Percentiles rank a stretch among this genome's conserved stretches.
These are phyloP conservation scores for Mactra quadrangularis DNA, from an alignment of 1,140 invertebrate species.

Conservation along the genomic window DNA sequence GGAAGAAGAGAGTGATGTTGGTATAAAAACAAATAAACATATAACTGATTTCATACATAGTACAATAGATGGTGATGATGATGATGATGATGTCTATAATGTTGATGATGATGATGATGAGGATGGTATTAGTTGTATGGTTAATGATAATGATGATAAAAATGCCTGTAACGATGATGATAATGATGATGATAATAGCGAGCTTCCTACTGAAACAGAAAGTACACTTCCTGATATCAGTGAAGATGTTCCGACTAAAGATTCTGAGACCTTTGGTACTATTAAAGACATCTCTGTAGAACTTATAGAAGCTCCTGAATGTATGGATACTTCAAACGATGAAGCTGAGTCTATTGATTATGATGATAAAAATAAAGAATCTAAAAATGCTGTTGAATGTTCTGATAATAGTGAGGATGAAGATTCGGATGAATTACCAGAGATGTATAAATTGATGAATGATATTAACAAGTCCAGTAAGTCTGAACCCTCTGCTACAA, in stretches of 20 bases:
- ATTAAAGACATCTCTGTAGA: background rate
- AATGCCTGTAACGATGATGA: too few species aligned
- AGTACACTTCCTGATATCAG: too few species aligned
- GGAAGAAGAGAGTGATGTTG: slow-evolving; percentile 11
- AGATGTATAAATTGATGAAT: background rate
- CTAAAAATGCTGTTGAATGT: background rate
- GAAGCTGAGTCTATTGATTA: background rate
- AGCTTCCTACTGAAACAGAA: too few species aligned
- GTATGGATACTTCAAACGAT: background rate
- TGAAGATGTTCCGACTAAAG: background rate
- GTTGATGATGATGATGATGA: background rate
- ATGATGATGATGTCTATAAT: background rate
- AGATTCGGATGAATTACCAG: background rate
- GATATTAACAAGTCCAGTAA: too few species aligned
- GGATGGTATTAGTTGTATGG: background rate
- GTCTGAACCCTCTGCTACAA: too few species aligned
- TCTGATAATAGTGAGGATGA: background rate
- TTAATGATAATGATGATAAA: background rate
- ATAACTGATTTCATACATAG: slow-evolving; percentile 6
- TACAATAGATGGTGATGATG: too few species aligned
- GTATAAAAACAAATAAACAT: background rate
- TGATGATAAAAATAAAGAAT: slow-evolving; percentile 4
- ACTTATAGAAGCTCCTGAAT: background rate
- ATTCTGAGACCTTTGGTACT: background rate
- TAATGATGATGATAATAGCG: too few species aligned